Percentiles rank a stretch among this genome's conserved stretches.
Conservation (phyloP, 1,140 invertebrate genomes). For the Zelostemma sp. region DNA sequence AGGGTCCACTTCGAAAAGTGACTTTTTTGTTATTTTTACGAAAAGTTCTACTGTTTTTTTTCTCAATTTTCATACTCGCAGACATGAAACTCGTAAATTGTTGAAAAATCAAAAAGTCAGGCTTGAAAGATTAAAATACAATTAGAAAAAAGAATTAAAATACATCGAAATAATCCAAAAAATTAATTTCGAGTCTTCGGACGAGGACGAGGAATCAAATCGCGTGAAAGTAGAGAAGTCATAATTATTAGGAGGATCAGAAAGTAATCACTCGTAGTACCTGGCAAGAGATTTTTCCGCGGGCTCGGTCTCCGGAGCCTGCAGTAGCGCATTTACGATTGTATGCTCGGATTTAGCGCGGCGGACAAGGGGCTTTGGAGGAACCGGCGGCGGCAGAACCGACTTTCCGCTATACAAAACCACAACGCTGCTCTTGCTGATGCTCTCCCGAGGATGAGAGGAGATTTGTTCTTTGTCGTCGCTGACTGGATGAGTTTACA, state of each 20-base stretch:
- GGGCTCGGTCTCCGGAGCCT: slow-evolving; percentile 7
- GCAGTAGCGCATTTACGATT: slow-evolving; percentile 20
- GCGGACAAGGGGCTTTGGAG: slow-evolving; percentile 31
- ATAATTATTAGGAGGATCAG: too few relatives aligned
- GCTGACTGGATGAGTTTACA: slow-evolving; percentile 23
- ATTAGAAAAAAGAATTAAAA: too few relatives aligned
- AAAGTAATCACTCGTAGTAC: slow-evolving; percentile 5
- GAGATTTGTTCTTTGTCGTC: slow-evolving; percentile 23
- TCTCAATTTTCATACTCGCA: too few relatives aligned
- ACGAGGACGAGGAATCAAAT: too few relatives aligned
- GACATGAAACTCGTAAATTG: too few relatives aligned
- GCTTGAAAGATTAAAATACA: too few relatives aligned
- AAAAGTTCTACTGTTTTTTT: too few relatives aligned
- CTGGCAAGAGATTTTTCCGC: slow-evolving; percentile 2
- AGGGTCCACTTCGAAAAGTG: not conserved
- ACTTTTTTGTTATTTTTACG: too few relatives aligned
- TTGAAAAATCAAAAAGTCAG: too few relatives aligned
- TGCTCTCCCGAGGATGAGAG: slow-evolving; percentile 28
- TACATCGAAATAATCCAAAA: too few relatives aligned
- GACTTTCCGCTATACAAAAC: slow-evolving; percentile 52
- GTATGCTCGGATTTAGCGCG: slow-evolving; percentile 47
- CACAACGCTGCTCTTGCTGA: slow-evolving; percentile 57
- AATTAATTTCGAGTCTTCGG: too few relatives aligned
- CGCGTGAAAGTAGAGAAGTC: too few relatives aligned
- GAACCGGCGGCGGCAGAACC: slow-evolving; percentile 7